Percentiles rank a stretch among this genome's conserved stretches.
These are phyloP conservation scores for Bradynema listronoti DNA, from an alignment of 1,140 invertebrate genomes.

Conservation along the genomic window DNA sequence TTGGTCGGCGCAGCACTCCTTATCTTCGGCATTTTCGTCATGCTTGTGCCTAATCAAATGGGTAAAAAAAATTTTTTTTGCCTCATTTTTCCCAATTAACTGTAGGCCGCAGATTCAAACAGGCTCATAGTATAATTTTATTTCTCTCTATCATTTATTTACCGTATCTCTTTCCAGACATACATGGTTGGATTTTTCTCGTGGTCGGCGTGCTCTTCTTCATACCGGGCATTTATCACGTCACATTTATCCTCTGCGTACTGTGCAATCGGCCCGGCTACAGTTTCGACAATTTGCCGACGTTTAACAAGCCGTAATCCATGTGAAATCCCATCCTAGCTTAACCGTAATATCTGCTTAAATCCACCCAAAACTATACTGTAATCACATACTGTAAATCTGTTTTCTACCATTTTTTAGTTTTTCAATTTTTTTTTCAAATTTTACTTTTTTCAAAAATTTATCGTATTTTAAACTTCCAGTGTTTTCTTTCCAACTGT, in stretches of 20 bases:
- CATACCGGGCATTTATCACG: conserved; percentile 47
- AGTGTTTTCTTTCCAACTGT: too few species aligned
- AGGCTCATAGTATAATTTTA: neutral
- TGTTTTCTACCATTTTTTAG: too few species aligned
- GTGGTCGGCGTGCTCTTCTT: conserved; percentile 43
- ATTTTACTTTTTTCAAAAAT: too few species aligned
- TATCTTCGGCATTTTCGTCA: conserved; percentile 36
- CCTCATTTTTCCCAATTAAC: conserved; percentile 1
- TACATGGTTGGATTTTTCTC: conserved; percentile 47
- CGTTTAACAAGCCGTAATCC: conserved; percentile 27
- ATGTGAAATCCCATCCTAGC: too few species aligned
- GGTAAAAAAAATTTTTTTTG: conserved; percentile 17
- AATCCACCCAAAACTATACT: too few species aligned
- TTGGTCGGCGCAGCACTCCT: conserved; percentile 31
- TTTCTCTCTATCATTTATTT: neutral
- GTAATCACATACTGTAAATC: too few species aligned
- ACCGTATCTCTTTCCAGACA: conserved; percentile 23
- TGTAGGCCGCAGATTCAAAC: neutral
- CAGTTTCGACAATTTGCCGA: conserved; percentile 43
- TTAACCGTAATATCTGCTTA: too few species aligned
- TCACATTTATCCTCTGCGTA: conserved; percentile 37
- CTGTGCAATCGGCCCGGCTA: conserved; percentile 36
- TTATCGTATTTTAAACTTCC: too few species aligned
- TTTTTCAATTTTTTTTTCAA: too few species aligned
- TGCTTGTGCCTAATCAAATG: conserved; percentile 41